phyloP scores from a whole-genome alignment of 2,888 invertebrate species.

The Polydrusus tereticollis region DNA sequence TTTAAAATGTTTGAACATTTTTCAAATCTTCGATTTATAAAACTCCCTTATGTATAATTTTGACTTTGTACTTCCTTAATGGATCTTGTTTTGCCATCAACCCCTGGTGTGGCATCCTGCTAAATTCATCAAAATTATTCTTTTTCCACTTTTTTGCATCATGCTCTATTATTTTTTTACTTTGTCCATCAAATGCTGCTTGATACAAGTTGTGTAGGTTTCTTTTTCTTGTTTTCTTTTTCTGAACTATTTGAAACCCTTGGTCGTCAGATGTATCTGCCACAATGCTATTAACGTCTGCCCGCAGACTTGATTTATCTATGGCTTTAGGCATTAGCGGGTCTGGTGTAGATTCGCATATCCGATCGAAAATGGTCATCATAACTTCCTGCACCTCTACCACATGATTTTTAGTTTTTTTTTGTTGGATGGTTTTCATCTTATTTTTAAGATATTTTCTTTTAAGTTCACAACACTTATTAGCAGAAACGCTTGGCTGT shows the following conservation, averaged over 20 bases:
- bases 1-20: not conserved
- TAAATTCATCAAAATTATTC: constrained; percentile 24
- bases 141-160: constrained; percentile 44
- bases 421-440: constrained; percentile 10
- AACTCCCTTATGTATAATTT: constrained; percentile 47
- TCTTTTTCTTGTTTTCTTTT: constrained; percentile 20
- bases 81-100: constrained; percentile 48
- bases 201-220: constrained; percentile 47
- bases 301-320: not conserved
- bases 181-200: constrained; percentile 49
- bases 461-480: constrained; percentile 22
- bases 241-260: constrained; percentile 11
- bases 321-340: not conserved
- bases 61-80: constrained; percentile 33
- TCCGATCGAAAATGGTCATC: constrained; percentile 2
- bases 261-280: not conserved
- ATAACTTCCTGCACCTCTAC: constrained; percentile 11
- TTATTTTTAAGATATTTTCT: constrained; percentile 25
- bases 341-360: constrained; percentile 21
- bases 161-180: constrained; percentile 49
- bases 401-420: constrained; percentile 6
- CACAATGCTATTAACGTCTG: not conserved
- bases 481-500: not conserved
- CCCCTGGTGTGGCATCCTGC: not conserved
- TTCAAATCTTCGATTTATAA: constrained; percentile 23